These are phyloP conservation scores for Alosa alosa DNA, from an alignment of 2,113 vertebrate species.

Conservation along the genomic window DNA sequence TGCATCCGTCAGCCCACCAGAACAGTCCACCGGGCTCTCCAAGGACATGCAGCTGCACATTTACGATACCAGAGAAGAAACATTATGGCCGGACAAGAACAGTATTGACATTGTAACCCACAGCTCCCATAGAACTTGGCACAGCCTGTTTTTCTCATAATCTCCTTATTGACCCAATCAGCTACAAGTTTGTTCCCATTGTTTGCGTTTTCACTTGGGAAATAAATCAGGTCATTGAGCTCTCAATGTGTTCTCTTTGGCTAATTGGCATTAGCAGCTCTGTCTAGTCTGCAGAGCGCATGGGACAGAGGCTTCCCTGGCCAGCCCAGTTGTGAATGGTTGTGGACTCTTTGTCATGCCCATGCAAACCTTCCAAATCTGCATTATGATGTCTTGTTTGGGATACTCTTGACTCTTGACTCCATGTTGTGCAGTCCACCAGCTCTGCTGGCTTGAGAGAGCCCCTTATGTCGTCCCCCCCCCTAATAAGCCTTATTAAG, in stretches of 20 bases:
- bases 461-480: slow-evolving; percentile 37
- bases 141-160: background rate
- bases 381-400: slow-evolving; percentile 35
- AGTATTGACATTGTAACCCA: background rate
- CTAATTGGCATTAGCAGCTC: background rate
- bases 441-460: slow-evolving; percentile 29
- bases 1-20: background rate
- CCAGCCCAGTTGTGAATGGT: background rate
- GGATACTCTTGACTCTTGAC: slow-evolving; percentile 39
- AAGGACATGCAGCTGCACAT: background rate
- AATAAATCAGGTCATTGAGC: background rate
- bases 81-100: background rate
- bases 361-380: background rate
- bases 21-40: background rate
- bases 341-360: background rate
- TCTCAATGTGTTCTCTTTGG: background rate
- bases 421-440: slow-evolving; percentile 34
- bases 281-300: background rate
- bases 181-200: background rate
- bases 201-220: background rate
- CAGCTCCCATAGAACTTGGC: background rate
- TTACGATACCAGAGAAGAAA: background rate
- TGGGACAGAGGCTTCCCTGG: background rate
- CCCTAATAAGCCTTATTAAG: slow-evolving; percentile 33
- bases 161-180: background rate